These are phyloP conservation scores for Rhopilema esculentum DNA, from an alignment of 30 jellyfish, hydroid and myxozoan genomes.

Conservation along the genomic window DNA sequence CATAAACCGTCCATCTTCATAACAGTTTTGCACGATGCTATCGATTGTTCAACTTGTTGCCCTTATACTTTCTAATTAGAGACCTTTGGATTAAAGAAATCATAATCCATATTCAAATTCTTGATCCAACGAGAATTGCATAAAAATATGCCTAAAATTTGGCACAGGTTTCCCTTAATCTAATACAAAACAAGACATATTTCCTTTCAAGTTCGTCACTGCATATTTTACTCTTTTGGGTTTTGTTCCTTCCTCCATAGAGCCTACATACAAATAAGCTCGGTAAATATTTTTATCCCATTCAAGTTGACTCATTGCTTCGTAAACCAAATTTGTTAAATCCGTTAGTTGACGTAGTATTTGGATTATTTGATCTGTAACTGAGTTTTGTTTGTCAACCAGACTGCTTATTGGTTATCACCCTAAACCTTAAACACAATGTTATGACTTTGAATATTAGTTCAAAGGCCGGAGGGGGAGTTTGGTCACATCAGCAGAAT, in stretches of 20 bases:
- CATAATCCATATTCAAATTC: neutral
- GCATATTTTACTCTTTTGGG: neutral
- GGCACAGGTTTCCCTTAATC: neutral
- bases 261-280: neutral
- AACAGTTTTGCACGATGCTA: too few relatives aligned
- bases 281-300: neutral
- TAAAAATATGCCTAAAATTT: neutral
- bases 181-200: neutral
- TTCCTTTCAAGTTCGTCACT: neutral
- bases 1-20: too few relatives aligned
- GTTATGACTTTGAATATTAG: too few relatives aligned
- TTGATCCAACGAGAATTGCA: neutral
- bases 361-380: neutral
- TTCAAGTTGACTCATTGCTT: neutral
- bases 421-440: too few relatives aligned
- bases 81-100: neutral
- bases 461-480: too few relatives aligned
- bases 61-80: neutral
- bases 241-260: neutral
- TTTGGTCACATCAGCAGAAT: too few relatives aligned
- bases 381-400: neutral
- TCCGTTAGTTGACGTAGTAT: neutral
- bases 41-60: neutral
- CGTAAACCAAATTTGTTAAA: too few relatives aligned
- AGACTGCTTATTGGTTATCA: neutral